Conservation (phyloP, 2,888 invertebrate genomes). For the Agrotis segetum region DNA sequence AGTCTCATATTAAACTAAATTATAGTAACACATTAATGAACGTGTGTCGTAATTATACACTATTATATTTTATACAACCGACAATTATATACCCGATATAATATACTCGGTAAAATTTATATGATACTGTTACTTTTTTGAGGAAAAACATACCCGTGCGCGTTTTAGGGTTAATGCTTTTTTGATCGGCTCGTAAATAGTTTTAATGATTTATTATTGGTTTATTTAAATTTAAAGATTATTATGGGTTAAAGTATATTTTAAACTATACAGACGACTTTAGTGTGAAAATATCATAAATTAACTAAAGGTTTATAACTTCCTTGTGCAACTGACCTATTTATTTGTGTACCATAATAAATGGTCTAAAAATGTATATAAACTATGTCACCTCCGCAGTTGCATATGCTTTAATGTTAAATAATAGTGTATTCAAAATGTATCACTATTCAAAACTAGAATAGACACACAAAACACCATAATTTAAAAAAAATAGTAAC, state of each 20-base stretch:
- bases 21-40: conserved; percentile 75
- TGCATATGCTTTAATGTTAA: too few relatives aligned
- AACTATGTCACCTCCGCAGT: too few relatives aligned
- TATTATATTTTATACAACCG: conserved; percentile 68
- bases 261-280: background rate
- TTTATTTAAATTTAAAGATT: conserved; percentile 16
- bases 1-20: conserved; percentile 72
- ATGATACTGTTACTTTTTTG: conserved; percentile 42
- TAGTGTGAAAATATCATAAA: background rate
- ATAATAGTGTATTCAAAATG: too few relatives aligned
- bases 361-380: too few relatives aligned
- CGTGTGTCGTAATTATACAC: conserved; percentile 71
- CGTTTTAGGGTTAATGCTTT: conserved; percentile 40
- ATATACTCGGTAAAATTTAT: conserved; percentile 38
- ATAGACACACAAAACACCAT: background rate
- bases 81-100: conserved; percentile 58
- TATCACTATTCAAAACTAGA: background rate
- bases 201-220: conserved; percentile 22
- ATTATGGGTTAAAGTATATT: background rate
- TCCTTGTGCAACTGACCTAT: too few relatives aligned
- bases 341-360: too few relatives aligned
- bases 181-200: conserved; percentile 15
- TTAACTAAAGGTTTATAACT: too few relatives aligned
- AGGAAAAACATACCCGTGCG: conserved; percentile 9
- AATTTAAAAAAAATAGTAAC: background rate